Conservation (phyloP, 2,797 vertebrate species). For the Notoglanidium macrostoma region DNA sequence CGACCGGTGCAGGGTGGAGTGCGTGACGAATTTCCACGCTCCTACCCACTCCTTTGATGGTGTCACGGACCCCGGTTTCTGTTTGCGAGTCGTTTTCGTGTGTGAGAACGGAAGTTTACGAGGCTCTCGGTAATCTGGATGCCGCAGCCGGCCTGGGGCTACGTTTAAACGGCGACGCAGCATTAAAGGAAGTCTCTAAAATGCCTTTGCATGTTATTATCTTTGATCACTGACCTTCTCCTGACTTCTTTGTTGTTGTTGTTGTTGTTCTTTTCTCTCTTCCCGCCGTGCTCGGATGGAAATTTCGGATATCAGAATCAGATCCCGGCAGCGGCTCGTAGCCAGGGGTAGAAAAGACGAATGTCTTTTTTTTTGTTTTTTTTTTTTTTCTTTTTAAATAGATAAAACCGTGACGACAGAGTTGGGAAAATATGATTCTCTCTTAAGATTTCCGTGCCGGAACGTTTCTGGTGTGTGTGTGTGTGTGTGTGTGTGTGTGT, state of each 20-base stretch:
- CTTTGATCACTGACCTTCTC: slow-evolving; percentile 48
- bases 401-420: not conserved
- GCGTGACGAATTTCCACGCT: slow-evolving; percentile 50
- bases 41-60: slow-evolving; percentile 40
- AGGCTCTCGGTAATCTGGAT: slow-evolving; percentile 64
- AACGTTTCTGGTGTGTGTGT: not conserved
- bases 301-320: slow-evolving; percentile 36
- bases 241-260: slow-evolving; percentile 22
- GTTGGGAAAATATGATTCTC: not conserved
- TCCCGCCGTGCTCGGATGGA: not conserved
- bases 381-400: not conserved
- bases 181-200: slow-evolving; percentile 52
- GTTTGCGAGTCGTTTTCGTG: slow-evolving; percentile 33
- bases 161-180: slow-evolving; percentile 61
- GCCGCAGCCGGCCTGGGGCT: slow-evolving; percentile 60
- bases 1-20: slow-evolving; percentile 32
- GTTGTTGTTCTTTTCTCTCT: not conserved
- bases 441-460: not conserved
- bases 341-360: not conserved
- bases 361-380: not conserved
- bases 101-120: slow-evolving; percentile 67
- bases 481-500: slow-evolving; percentile 14
- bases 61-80: slow-evolving; percentile 32
- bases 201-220: slow-evolving; percentile 47
- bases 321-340: not conserved